Conservation (phyloP, 1,140 invertebrate species). For the Heterodera schachtii region DNA sequence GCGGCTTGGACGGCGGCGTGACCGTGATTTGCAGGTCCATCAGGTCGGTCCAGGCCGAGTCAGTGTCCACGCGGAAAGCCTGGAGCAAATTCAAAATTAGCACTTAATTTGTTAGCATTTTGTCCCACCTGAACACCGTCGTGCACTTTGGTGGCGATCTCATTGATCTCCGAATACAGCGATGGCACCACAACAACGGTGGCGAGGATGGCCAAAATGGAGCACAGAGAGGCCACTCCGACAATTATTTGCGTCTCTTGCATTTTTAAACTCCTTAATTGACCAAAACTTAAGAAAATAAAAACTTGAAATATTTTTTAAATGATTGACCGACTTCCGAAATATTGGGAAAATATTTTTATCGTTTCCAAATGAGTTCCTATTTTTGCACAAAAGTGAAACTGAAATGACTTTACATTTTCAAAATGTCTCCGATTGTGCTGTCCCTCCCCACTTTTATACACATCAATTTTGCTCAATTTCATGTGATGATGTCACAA, state of each 20-base stretch:
- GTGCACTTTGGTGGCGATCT: slow-evolving; percentile 37
- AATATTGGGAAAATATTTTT: no score
- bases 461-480: no score
- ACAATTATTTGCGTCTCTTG: slow-evolving; percentile 44
- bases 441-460: no score
- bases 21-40: slow-evolving; percentile 51
- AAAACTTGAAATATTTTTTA: background rate
- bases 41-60: slow-evolving; percentile 51
- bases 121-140: slow-evolving; percentile 33
- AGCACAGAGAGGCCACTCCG: slow-evolving; percentile 41
- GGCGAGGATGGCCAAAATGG: slow-evolving; percentile 43
- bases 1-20: slow-evolving; percentile 50
- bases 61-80: slow-evolving; percentile 48
- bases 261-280: slow-evolving; percentile 20
- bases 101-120: background rate
- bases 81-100: background rate
- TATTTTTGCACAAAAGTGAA: no score
- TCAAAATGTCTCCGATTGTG: no score
- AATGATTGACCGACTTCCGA: no score
- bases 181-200: slow-evolving; percentile 41
- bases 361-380: no score
- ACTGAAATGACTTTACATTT: no score
- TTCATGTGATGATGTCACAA: no score
- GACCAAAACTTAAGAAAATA: background rate
- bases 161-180: slow-evolving; percentile 49